phyloP scores from a whole-genome alignment of 92 coral and sea anemone species.

The Epizoanthus rinbou region DNA sequence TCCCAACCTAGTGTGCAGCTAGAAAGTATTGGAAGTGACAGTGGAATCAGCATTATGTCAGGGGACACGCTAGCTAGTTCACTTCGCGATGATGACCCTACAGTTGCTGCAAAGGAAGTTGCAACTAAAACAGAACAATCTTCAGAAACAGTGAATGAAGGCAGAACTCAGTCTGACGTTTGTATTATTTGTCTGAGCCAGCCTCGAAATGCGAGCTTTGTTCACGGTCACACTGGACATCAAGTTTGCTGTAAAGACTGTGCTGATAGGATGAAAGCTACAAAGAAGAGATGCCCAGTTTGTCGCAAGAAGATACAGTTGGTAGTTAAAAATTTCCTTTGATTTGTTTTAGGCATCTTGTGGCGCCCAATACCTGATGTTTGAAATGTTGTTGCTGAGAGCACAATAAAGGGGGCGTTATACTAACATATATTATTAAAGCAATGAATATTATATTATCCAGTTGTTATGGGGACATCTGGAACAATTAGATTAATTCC shows the following conservation, averaged over 20 bases:
- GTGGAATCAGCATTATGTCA: slow-evolving; percentile 55
- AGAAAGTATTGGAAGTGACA: slow-evolving; percentile 32
- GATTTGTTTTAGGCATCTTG: neutral
- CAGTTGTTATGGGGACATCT: no score
- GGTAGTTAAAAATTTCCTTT: slow-evolving; percentile 88
- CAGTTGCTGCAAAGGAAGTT: neutral
- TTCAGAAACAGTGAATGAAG: slow-evolving; percentile 1
- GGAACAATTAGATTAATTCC: no score
- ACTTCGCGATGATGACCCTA: slow-evolving; percentile 6
- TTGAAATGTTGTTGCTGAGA: no score
- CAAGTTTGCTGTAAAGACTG: slow-evolving; percentile 92
- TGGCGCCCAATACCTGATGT: neutral
- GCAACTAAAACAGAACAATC: neutral
- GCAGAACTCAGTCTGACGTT: slow-evolving; percentile 33
- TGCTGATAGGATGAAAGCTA: slow-evolving; percentile 87
- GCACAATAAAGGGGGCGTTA: no score
- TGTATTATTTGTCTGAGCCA: slow-evolving; percentile 85
- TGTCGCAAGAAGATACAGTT: slow-evolving; percentile 86
- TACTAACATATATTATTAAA: no score
- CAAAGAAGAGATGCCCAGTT: slow-evolving; percentile 87
- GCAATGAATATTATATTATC: no score
- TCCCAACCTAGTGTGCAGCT: neutral
- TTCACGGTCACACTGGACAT: slow-evolving; percentile 92
- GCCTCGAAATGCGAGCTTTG: slow-evolving; percentile 91
- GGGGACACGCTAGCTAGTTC: slow-evolving; percentile 19